Evolutionary conservation across 2,797 vertebrate genomes (phyloP).

Genomic region (Haliaeetus albicilla): DNA sequence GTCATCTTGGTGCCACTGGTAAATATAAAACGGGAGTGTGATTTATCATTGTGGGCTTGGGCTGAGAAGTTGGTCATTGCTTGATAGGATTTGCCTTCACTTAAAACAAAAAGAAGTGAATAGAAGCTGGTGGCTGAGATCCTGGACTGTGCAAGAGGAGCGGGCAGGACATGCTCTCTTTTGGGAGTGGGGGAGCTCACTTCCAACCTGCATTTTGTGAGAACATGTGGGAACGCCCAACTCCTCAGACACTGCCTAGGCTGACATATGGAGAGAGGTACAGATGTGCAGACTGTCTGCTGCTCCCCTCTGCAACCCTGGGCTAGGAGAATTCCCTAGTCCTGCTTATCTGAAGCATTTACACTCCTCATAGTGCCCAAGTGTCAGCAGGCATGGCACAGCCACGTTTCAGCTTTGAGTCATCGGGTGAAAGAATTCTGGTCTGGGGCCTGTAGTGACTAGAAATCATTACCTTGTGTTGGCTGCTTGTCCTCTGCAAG

Average conservation of each 20-base stretch:
- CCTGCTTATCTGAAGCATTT: conserved; percentile 8
- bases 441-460: conserved; percentile 38
- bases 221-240: background rate
- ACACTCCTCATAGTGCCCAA: background rate
- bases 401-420: conserved; percentile 12
- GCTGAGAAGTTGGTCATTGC: background rate
- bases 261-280: background rate
- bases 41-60: accelerated
- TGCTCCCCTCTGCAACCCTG: background rate
- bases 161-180: accelerated
- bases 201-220: background rate
- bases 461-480: background rate
- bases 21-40: background rate
- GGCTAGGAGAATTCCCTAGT: conserved; percentile 3
- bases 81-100: background rate
- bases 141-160: background rate
- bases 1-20: background rate
- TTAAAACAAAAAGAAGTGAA: background rate
- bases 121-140: background rate
- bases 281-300: background rate
- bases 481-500: background rate
- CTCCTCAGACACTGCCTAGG: accelerated
- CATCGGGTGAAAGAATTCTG: background rate
- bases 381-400: background rate
- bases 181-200: background rate